Base-by-base conservation (phyloP, 2,888 invertebrate genomes). In the Agrochola macilenta region DNA sequence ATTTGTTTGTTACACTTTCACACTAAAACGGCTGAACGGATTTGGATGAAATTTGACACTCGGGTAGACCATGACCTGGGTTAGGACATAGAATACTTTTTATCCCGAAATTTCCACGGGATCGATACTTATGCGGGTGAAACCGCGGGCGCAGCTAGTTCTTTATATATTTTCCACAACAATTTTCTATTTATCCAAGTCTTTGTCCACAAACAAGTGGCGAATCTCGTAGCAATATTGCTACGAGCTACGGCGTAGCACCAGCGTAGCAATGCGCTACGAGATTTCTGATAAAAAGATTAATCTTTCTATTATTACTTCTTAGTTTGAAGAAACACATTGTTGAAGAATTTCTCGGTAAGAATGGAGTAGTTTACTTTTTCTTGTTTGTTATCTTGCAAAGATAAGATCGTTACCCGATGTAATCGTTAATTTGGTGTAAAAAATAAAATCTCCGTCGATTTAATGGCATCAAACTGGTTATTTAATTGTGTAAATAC, bases 181-280 rank as follows among this genome's bases (percentile, higher is more conserved):
- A 39, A 63, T 75, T 84, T 76, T 82, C 65, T 66, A 58, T 81
- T 69, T 65, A 58, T n/a, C 61, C 39, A 57, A 60, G 43, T 17
- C 74, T 69, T 75, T 71, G 76, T 69, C 65, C 64, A 71, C 73
- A 75, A 69, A 83, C 71, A 74, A 64, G 39, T 46, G 57, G 39
- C 61, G 64, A 71, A 43, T 73, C 17, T 66, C 83, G 79, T 76
- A 82, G 86, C 79, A 79, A 65, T 79, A 82, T 75, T 76, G 76
- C 84, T 86, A 85, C 85, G 78, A 0, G 43, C 73, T 74, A 63
- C 77, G 46, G 9, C 78, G 79, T 86, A 85, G 85, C 79, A 69
- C 26, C 20, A 0, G 43, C 81, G 81, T 78, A 80, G 78, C 83
- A 61, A 7, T 58, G 17, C 39, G 81, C 83, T 86, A 86, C 78